Conservation (phyloP, 2,113 vertebrate species). For the Acrocephalus kingi region DNA sequence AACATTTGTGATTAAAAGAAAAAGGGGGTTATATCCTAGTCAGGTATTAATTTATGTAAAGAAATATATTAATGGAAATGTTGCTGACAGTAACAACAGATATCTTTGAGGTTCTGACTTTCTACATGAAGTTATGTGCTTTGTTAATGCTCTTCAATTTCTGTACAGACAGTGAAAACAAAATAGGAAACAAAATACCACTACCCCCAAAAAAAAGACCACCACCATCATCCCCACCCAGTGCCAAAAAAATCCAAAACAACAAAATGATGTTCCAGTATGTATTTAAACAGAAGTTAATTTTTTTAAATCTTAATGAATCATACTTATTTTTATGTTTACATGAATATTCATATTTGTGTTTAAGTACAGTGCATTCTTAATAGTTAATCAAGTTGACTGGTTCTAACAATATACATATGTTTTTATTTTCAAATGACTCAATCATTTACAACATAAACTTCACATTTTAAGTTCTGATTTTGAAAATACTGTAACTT, state of each 20-base stretch:
- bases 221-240: no score
- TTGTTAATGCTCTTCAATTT: neutral
- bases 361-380: neutral
- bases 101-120: neutral
- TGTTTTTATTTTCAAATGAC: neutral
- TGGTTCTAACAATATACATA: rapidly evolving
- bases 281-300: neutral
- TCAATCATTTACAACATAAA: neutral
- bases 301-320: neutral
- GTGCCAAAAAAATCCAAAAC: neutral
- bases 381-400: neutral
- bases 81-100: neutral
- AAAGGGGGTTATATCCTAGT: neutral
- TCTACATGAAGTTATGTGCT: neutral
- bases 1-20: neutral
- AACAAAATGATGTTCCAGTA: neutral
- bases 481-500: neutral
- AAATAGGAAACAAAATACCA: neutral
- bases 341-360: neutral
- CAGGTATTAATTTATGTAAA: neutral
- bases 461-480: neutral
- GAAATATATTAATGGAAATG: neutral
- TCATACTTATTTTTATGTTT: neutral
- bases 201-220: rapidly evolving
- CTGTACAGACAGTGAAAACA: neutral